Percentiles rank a stretch among this genome's conserved stretches.
phyloP scores from a whole-genome alignment of 2,113 vertebrate species.

The Aptenodytes forsteri region DNA sequence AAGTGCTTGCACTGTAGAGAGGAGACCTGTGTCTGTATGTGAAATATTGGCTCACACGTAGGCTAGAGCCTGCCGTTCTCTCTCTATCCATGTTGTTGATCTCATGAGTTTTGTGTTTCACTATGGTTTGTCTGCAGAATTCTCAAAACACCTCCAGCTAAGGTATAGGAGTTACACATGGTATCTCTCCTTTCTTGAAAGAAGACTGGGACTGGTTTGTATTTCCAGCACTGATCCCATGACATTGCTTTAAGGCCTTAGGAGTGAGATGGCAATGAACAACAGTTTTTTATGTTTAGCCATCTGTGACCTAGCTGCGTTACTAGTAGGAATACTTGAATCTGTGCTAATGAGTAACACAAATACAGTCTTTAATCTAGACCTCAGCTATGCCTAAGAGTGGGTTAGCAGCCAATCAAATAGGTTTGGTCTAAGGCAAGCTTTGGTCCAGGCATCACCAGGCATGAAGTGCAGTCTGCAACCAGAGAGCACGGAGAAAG shows the following conservation, averaged over 20 bases:
- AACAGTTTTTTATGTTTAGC: background rate
- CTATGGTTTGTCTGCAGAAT: background rate
- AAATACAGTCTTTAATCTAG: background rate
- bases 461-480: background rate
- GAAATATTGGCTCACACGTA: background rate
- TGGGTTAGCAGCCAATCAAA: background rate
- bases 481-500: background rate
- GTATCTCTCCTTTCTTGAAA: background rate
- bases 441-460: background rate
- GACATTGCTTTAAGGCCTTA: background rate
- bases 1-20: background rate
- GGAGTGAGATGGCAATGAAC: background rate
- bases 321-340: background rate
- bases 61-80: background rate
- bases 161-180: background rate
- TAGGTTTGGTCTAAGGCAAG: background rate
- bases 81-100: background rate
- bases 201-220: background rate
- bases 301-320: background rate
- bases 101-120: background rate
- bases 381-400: background rate
- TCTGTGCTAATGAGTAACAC: background rate
- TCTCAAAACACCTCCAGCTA: background rate
- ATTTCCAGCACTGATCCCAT: background rate
- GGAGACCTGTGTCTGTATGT: background rate